Base-by-base conservation (phyloP, 2,113 vertebrate species). In the Percopsis transmontana region DNA sequence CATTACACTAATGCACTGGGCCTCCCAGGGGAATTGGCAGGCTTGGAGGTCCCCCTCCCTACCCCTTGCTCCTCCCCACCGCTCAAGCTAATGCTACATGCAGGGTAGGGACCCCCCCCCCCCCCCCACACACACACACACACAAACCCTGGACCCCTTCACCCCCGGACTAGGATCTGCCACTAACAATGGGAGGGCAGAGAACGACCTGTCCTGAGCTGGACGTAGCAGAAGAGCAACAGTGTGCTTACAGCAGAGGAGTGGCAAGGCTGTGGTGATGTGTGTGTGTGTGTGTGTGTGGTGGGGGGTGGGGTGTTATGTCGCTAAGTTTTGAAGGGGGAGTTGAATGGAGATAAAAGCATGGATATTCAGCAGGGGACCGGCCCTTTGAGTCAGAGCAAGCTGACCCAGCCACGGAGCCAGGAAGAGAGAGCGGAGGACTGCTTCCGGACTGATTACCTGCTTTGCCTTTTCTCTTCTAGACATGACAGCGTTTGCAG, bases 1-100 rank as follows among this genome's bases (percentile, higher is more conserved):
- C 86, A 89, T 90, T 91, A 88, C 88, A 80, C 89, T 91, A 90
- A 91, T 91, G 88, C 85, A 88, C 81, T 56, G 72, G n/a, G 72
- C 87, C 80, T 63, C 81, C 80, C 75, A 9, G 51, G 87, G 83
- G 89, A 85, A 80, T 80, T 87, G 88, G 76, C 78, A 80, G 62
- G 72, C 73, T 73, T 66, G 66, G 67, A 77, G 60, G 24, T 76
- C 58, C 66, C 79, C 59, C 69, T 65, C 44, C 42, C 68, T 71
- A 68, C 77, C 80, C 38, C 16, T 15, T 38, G 11, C 2, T 70
- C 57, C 77, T 59, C 75, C 83, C 55, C 45, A 0, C 18, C 70
- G 62, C 65, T 79, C 63, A 53, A 45, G 52, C 58, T 44, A 47
- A 39, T 38, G 16, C 62, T 66, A 69, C 62, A 74, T 24, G 40